Conservation (phyloP, 1,140 invertebrate species). For the Drosophila insularis region DNA sequence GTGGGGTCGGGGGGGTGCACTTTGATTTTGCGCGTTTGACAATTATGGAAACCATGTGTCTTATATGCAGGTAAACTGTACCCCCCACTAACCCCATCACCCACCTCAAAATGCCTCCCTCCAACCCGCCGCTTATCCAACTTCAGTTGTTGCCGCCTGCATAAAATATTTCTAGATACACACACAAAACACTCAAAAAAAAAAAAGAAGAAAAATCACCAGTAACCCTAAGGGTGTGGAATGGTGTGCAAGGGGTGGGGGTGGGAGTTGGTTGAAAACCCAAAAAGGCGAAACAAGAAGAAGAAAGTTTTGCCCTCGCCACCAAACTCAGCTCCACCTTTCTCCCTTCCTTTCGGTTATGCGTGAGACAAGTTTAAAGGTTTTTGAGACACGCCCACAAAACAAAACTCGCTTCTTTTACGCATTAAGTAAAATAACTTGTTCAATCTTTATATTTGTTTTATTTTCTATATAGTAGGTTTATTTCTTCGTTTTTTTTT, state of each 20-base stretch:
- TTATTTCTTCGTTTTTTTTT: no score
- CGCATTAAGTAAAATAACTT: slow-evolving; percentile 59
- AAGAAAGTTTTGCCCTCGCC: slow-evolving; percentile 6
- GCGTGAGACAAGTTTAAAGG: slow-evolving; percentile 56
- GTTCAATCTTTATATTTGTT: slow-evolving; percentile 50
- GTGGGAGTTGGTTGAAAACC: background rate
- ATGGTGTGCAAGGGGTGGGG: slow-evolving; percentile 9
- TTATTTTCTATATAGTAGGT: background rate
- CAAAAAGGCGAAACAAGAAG: slow-evolving; percentile 23
- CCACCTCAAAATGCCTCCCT: background rate
- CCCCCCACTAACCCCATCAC: slow-evolving; percentile 20
- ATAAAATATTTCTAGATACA: slow-evolving; percentile 78
- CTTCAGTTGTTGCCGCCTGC: slow-evolving; percentile 50
- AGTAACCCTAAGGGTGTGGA: slow-evolving; percentile 38
- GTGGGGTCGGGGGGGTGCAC: slow-evolving; percentile 23
- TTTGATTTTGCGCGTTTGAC: slow-evolving; percentile 80
- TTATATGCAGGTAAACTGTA: slow-evolving; percentile 34
- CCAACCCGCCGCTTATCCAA: background rate
- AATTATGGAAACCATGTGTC: slow-evolving; percentile 78
- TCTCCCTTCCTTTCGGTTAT: background rate
- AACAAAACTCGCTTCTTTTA: background rate
- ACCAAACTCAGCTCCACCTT: background rate
- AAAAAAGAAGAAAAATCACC: slow-evolving; percentile 36
- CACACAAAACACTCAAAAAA: slow-evolving; percentile 46
- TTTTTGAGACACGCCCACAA: slow-evolving; percentile 25